Percentiles rank a stretch among this genome's conserved stretches.
phyloP scores from a whole-genome alignment of 2,888 invertebrate genomes.

The Heliconius aoede region DNA sequence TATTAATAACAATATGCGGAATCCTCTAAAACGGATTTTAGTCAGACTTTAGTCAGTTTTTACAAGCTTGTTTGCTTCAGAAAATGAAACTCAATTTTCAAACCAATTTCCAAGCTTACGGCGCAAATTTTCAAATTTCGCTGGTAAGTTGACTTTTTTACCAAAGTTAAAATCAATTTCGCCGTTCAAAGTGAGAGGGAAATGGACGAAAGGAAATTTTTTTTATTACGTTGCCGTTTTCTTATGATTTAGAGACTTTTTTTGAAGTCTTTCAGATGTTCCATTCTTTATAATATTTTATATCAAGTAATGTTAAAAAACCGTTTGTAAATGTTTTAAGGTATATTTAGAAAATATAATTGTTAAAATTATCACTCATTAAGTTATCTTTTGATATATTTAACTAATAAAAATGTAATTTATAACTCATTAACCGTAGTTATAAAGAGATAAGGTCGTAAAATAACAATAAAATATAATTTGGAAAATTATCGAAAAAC shows the following conservation, averaged over 20 bases:
- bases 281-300: too few relatives aligned
- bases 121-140: constrained; percentile 13
- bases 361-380: too few relatives aligned
- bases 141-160: constrained; percentile 1
- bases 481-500: too few relatives aligned
- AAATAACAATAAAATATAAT: too few relatives aligned
- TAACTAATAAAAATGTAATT: too few relatives aligned
- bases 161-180: constrained; percentile 23
- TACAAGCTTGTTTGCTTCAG: not conserved
- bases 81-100: constrained; percentile 14
- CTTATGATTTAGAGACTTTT: not conserved
- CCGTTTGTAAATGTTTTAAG: too few relatives aligned
- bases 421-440: too few relatives aligned
- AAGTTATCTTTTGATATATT: too few relatives aligned
- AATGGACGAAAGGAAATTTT: not conserved
- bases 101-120: constrained; percentile 19
- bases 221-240: not conserved
- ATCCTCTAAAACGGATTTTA: not conserved
- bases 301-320: too few relatives aligned
- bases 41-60: not conserved
- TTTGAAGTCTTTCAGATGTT: not conserved
- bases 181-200: constrained; percentile 7
- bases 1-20: too few relatives aligned
- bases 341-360: too few relatives aligned
- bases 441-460: too few relatives aligned